These are phyloP conservation scores for Cladorhizidae sp. DNA, from an alignment of 37 sponge, comb jelly and placozoan species.

Conservation along the genomic window DNA sequence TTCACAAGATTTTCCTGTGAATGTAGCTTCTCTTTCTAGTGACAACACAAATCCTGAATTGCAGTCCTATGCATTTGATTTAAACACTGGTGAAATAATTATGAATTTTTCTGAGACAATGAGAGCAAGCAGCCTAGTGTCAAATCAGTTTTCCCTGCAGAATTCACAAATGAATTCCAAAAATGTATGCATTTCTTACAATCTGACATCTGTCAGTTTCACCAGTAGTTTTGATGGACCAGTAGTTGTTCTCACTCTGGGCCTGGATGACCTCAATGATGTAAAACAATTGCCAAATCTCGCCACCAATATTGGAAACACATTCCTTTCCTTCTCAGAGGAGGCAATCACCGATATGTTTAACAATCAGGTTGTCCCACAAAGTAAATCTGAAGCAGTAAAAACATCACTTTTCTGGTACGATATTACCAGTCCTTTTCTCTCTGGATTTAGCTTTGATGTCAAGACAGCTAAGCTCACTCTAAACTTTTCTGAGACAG, in stretches of 20 bases:
- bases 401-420: slow-evolving; percentile 7
- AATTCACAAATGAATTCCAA: slow-evolving; percentile 31
- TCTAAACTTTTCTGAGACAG: slow-evolving; percentile 84
- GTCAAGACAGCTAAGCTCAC: slow-evolving; percentile 52
- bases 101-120: slow-evolving; percentile 91
- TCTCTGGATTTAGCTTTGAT: slow-evolving; percentile 48
- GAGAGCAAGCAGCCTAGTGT: slow-evolving; percentile 45
- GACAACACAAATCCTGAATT: slow-evolving; percentile 75
- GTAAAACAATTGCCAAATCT: slow-evolving; percentile 67
- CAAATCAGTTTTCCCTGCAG: slow-evolving; percentile 60
- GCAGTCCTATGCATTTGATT: slow-evolving; percentile 63
- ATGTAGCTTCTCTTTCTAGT: slow-evolving; percentile 17
- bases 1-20: not conserved
- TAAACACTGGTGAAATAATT: slow-evolving; percentile 53
- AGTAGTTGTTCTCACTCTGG: slow-evolving; percentile 34
- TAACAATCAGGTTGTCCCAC: slow-evolving; percentile 44
- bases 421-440: slow-evolving; percentile 67
- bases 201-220: slow-evolving; percentile 36
- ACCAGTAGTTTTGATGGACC: slow-evolving; percentile 38
- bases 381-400: slow-evolving; percentile 33
- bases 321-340: slow-evolving; percentile 65
- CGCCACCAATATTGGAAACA: slow-evolving; percentile 42
- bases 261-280: slow-evolving; percentile 76
- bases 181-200: slow-evolving; percentile 7
- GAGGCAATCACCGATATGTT: slow-evolving; percentile 78